Evolutionary conservation across 2,888 invertebrate genomes (phyloP), one percentile per base, ranked within the genome.

Genomic region (Synanthedon tipuliformis): DNA sequence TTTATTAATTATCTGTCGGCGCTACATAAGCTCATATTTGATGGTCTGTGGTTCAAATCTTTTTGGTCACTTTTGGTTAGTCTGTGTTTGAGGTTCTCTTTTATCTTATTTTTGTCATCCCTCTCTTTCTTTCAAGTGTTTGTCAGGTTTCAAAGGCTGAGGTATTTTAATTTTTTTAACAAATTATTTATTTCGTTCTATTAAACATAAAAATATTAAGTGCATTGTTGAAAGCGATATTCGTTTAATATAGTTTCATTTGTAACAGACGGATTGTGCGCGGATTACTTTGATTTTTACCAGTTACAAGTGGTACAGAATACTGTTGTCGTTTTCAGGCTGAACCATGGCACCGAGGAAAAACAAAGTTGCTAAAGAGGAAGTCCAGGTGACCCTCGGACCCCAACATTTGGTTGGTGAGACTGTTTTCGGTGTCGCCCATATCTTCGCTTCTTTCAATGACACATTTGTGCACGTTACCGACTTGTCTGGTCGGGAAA

Each of bases 391-490:
- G 52, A 95, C 95, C 40, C 91, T 98, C 59, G 98, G 98, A 61
- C 98, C 98, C 52, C 97, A 98, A 89, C 97, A 97, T 51, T 93
- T 96, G 64, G 97, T 97, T 77, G 99, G 99, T 60, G 99, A 99
- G 89, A 94, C 94, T 66, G 98, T 99, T 55, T 99, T 99, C 77
- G 99, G 99, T 55, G 99, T 99, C 16, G 99, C 99, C 58, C 99
- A 99, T 88, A 99, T 99, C 75, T 99, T 96, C 78, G 99, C 99
- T 63, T 98, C 98, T 66, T 99, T 99, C 91, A 99, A 99, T 78
- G 99, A 99, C 83, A 99, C 99, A 53, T 99, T 99, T 81, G 99
- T 99, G 51, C 99, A 99, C 89, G 97, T 99, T 59, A 99, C 99
- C 13, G 99, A 99, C 89, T 90, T 99, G 71, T 99, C 99, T 55